A percentile compares a stretch with the other conserved stretches of the same genome.
Evolutionary conservation across 2,797 vertebrate genomes (phyloP).

Genomic region (Acrossocheilus fasciatus): DNA sequence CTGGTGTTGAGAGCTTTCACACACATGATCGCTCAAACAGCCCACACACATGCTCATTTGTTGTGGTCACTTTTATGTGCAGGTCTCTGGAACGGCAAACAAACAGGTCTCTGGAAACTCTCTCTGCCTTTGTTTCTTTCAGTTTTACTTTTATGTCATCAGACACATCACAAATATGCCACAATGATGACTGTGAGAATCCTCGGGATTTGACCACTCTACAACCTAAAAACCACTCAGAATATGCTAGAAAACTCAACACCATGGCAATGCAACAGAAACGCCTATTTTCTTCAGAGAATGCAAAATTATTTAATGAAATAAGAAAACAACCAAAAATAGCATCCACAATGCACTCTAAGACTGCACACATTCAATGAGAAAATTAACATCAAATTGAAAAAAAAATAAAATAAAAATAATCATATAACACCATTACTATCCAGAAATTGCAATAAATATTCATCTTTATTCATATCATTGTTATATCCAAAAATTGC

Average conservation of each 20-base stretch:
- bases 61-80: slow-evolving; percentile 45
- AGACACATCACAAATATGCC: background rate
- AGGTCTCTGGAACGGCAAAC: slow-evolving; percentile 37
- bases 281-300: background rate
- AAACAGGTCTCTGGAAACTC: slow-evolving; percentile 44
- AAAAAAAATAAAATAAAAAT: background rate
- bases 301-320: background rate
- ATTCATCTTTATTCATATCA: background rate
- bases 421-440: background rate
- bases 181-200: slow-evolving; percentile 9
- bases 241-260: background rate
- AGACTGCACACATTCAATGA: background rate
- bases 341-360: background rate
- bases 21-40: slow-evolving; percentile 22
- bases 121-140: background rate
- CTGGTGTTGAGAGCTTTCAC: slow-evolving; percentile 1
- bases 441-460: background rate
- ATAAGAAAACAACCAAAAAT: background rate
- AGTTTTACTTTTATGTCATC: background rate
- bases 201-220: background rate
- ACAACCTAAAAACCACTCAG: background rate
- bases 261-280: background rate
- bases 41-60: slow-evolving; percentile 48
- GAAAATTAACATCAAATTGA: background rate
- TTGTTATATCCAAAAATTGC: no score